A percentile compares a stretch with the other conserved stretches of the same genome.
These are phyloP conservation scores for Spinus pinus DNA, from an alignment of 2,797 vertebrate species.

Conservation along the genomic window DNA sequence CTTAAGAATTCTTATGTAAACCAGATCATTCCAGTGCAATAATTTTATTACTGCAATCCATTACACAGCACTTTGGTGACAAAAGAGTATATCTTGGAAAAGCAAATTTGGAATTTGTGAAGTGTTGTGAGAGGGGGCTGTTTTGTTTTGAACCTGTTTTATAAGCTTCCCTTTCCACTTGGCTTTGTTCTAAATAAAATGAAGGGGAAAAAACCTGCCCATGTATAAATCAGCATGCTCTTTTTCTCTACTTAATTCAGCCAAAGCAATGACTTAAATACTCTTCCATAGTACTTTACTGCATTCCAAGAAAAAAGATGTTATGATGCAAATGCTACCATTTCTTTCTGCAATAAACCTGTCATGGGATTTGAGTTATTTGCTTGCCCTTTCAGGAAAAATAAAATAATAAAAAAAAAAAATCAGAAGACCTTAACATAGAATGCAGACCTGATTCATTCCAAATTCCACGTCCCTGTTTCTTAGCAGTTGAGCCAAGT, in stretches of 20 bases:
- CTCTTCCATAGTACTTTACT: background rate
- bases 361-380: slow-evolving; percentile 28
- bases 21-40: slow-evolving; percentile 41
- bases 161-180: slow-evolving; percentile 15
- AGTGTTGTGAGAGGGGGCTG: background rate
- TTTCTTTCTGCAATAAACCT: slow-evolving; percentile 45
- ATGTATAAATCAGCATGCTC: background rate
- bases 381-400: slow-evolving; percentile 20
- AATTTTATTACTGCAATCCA: slow-evolving; percentile 42
- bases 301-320: background rate
- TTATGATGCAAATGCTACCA: slow-evolving; percentile 35
- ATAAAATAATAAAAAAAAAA: background rate
- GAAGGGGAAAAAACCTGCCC: background rate
- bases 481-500: background rate
- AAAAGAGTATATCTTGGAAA: background rate
- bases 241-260: background rate
- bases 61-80: slow-evolving; percentile 18
- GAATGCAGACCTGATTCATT: background rate
- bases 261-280: slow-evolving; percentile 11
- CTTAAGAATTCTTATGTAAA: slow-evolving; percentile 50
- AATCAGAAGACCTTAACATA: background rate
- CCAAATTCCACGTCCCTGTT: background rate
- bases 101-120: background rate
- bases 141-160: slow-evolving; percentile 20
- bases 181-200: slow-evolving; percentile 39